Evolutionary conservation across 2,113 vertebrate species (phyloP), one percentile per base, ranked within the genome.

Genomic region (Leptobrachium leishanense): DNA sequence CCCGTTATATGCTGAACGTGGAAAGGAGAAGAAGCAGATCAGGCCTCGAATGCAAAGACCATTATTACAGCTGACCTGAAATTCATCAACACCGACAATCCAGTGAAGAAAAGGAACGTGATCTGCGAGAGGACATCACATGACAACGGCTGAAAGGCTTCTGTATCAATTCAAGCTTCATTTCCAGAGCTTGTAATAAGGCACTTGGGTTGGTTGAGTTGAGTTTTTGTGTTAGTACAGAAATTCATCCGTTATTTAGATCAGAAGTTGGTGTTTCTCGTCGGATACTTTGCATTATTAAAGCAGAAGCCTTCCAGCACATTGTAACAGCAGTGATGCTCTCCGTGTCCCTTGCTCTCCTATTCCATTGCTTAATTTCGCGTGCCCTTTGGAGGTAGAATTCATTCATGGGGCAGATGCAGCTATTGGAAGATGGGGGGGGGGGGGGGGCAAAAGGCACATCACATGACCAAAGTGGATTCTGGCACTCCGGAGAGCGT

Each of bases 391-490:
- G 72, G 77, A 80, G 77, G 77, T 80, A 80, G 77, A 59, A 67
- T 67, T 40, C 65, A 13, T 42, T 5, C 10, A 67, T 43, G 57
- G 63, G 62, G 57, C 20, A 1, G 44, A 31, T 44, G 68, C 31
- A 41, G 43, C 11, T 3, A 39, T 31, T 31, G 20, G 20, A 31
- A 31, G 20, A 31, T 31, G 20, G 20, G 40, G 13, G 41, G 46
- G 13, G 41, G 6, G 2, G 53, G 41, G 2, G 9, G 0, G 20
- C 20, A 9, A 15, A 12, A 43, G 10, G 46, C 64, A 43, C n/a
- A 41, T 74, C 62, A 74, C 71, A 74, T 80, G 63, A 80, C 70
- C 62, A 67, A 68, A 62, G 77, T 55, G 4, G 77, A 67, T 39
- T 80, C 70, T 31, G 77, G 70, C 6, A 59, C 50, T 15, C 12